Conservation (phyloP, 2,113 vertebrate genomes). For the Aythya baeri region DNA sequence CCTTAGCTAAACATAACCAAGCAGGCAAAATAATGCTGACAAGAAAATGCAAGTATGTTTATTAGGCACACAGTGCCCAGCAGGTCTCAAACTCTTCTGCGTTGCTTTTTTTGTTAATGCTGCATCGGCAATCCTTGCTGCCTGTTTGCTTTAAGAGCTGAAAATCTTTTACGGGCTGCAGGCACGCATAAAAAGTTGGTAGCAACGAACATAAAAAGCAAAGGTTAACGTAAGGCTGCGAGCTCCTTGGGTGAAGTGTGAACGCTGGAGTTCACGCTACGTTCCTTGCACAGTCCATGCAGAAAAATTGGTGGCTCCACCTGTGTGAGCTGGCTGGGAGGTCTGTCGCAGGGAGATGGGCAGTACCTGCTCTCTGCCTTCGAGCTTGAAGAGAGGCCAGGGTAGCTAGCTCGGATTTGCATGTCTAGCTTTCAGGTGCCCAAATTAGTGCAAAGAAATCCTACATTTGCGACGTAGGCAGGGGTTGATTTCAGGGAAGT, state of each 20-base stretch:
- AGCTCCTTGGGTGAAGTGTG: neutral
- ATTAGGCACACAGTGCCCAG: neutral
- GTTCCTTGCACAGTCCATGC: neutral
- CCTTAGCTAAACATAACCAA: constrained; percentile 2
- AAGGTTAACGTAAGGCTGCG: neutral
- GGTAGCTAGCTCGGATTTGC: neutral
- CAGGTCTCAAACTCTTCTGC: neutral
- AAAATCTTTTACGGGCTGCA: constrained; percentile 18
- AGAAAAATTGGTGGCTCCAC: neutral
- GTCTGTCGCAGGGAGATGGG: neutral
- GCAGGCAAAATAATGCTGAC: constrained; percentile 21
- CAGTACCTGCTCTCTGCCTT: neutral
- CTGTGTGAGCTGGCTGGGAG: neutral
- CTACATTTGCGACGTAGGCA: accelerated
- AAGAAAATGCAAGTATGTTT: neutral
- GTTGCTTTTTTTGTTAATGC: neutral
- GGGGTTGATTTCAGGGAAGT: neutral
- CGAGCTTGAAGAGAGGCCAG: neutral
- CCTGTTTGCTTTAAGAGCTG: constrained; percentile 15
- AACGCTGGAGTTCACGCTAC: neutral
- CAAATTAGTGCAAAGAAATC: neutral
- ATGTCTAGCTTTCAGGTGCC: neutral
- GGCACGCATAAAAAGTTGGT: neutral
- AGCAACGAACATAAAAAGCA: constrained; percentile 5
- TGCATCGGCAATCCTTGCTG: neutral